phyloP scores from a whole-genome alignment of 2,888 invertebrate genomes.

The Phengaris arion region DNA sequence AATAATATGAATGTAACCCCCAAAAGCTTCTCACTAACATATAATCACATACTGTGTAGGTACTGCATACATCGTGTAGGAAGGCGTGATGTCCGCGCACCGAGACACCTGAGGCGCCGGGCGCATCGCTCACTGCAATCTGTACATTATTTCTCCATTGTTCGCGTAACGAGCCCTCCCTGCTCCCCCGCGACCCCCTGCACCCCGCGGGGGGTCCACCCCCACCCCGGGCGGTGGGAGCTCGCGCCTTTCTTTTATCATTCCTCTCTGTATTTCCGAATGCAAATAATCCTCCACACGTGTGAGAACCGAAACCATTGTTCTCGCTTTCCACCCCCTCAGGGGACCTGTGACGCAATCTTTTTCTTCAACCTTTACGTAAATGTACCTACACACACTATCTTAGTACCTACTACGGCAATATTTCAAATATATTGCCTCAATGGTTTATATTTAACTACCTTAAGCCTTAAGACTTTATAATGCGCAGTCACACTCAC shows the following conservation, averaged over 20 bases:
- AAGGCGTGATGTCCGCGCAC: constrained; percentile 66
- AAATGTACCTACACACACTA: constrained; percentile 68
- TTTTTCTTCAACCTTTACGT: constrained; percentile 75
- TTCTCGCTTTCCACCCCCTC: constrained; percentile 73
- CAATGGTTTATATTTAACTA: constrained; percentile 25
- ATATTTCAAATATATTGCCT: constrained; percentile 35
- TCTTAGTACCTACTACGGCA: constrained; percentile 51
- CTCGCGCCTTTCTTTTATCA: constrained; percentile 80
- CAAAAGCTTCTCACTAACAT: constrained; percentile 3
- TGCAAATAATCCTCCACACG: constrained; percentile 81
- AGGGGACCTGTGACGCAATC: constrained; percentile 70
- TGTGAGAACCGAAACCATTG: constrained; percentile 81
- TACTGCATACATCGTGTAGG: constrained; percentile 33
- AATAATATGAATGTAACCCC: neutral
- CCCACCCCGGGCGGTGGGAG: constrained; percentile 77
- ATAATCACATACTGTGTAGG: constrained; percentile 2
- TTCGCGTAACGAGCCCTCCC: constrained; percentile 78
- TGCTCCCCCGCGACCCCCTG: constrained; percentile 53
- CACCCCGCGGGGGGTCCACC: constrained; percentile 68
- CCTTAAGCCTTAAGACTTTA: too few species aligned
- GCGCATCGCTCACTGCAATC: constrained; percentile 81
- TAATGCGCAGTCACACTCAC: too few species aligned
- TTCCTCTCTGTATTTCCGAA: constrained; percentile 81
- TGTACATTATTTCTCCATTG: constrained; percentile 81
- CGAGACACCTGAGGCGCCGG: constrained; percentile 77